These are phyloP conservation scores for Xylophagus ater DNA, from an alignment of 2,888 invertebrate genomes.

Conservation along the genomic window DNA sequence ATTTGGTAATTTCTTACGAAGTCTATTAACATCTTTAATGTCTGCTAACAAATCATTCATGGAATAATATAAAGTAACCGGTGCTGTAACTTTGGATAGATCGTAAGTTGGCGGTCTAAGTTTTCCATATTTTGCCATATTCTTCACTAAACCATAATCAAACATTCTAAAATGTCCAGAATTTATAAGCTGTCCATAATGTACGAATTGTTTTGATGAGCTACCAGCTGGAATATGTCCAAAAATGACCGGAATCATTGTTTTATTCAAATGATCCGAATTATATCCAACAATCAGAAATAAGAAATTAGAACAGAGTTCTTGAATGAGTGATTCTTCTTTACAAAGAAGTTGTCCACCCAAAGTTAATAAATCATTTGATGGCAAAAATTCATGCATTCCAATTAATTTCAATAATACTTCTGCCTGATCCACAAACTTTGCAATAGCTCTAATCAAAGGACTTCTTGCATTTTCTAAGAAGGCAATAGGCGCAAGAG, in stretches of 20 bases:
- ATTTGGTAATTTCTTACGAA: slow-evolving; percentile 17
- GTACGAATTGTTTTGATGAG: slow-evolving; percentile 50
- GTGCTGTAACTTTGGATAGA: slow-evolving; percentile 42
- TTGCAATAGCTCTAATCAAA: neutral
- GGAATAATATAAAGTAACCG: slow-evolving; percentile 49
- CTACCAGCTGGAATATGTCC: slow-evolving; percentile 51
- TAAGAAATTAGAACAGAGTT: slow-evolving; percentile 47
- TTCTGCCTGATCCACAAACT: slow-evolving; percentile 25
- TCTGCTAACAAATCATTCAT: slow-evolving; percentile 48
- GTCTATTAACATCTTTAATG: slow-evolving; percentile 36
- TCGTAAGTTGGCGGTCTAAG: slow-evolving; percentile 44
- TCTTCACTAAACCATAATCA: slow-evolving; percentile 41
- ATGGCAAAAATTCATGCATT: slow-evolving; percentile 51
- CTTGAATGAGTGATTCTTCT: slow-evolving; percentile 40
- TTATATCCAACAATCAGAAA: slow-evolving; percentile 50
- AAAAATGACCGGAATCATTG: slow-evolving; percentile 46
- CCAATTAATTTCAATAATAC: slow-evolving; percentile 47
- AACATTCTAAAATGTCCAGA: slow-evolving; percentile 41
- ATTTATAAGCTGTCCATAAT: slow-evolving; percentile 45
- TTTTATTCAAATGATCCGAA: slow-evolving; percentile 41
- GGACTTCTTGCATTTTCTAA: too few species aligned
- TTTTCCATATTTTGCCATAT: slow-evolving; percentile 41
- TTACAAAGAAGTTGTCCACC: slow-evolving; percentile 41
- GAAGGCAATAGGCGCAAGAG: too few species aligned
- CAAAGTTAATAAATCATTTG: slow-evolving; percentile 24